Conservation (phyloP, 1,140 invertebrate species). For the Zaprionus camerounensis region DNA sequence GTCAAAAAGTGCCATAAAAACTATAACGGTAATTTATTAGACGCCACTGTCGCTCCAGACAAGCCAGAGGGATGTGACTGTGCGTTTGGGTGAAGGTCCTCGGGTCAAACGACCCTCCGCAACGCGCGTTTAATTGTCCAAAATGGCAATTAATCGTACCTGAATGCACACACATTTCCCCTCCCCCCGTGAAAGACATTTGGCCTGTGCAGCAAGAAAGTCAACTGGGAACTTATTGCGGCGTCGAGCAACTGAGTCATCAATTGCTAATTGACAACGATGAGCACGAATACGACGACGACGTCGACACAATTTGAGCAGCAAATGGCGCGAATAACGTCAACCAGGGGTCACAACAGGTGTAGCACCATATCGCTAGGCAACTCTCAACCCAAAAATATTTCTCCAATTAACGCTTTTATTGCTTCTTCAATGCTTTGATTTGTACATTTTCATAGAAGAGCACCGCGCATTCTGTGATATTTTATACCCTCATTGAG, state of each 20-base stretch:
- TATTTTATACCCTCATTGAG: neutral
- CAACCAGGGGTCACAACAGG: neutral
- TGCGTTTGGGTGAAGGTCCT: neutral
- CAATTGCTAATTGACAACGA: slow-evolving; percentile 29
- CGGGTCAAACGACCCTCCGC: neutral
- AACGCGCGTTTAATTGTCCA: slow-evolving; percentile 22
- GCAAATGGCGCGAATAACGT: neutral
- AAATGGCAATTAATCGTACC: slow-evolving; percentile 37
- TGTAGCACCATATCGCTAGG: neutral
- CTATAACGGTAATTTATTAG: slow-evolving; percentile 10
- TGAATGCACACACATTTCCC: slow-evolving; percentile 10
- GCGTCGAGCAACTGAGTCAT: slow-evolving; percentile 28
- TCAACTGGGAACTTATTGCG: slow-evolving; percentile 55
- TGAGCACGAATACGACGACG: neutral
- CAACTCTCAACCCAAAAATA: neutral
- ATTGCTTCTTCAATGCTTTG: neutral
- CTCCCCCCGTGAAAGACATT: neutral
- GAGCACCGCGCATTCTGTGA: neutral
- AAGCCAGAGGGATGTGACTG: neutral
- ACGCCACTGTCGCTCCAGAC: neutral
- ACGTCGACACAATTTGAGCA: neutral
- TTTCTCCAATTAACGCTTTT: too few species aligned
- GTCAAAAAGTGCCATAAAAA: slow-evolving; percentile 28
- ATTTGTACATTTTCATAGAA: neutral
- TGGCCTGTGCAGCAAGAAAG: neutral